Evolutionary conservation across 2,113 vertebrate genomes (phyloP).

Genomic region (Apodemus speciosus): DNA sequence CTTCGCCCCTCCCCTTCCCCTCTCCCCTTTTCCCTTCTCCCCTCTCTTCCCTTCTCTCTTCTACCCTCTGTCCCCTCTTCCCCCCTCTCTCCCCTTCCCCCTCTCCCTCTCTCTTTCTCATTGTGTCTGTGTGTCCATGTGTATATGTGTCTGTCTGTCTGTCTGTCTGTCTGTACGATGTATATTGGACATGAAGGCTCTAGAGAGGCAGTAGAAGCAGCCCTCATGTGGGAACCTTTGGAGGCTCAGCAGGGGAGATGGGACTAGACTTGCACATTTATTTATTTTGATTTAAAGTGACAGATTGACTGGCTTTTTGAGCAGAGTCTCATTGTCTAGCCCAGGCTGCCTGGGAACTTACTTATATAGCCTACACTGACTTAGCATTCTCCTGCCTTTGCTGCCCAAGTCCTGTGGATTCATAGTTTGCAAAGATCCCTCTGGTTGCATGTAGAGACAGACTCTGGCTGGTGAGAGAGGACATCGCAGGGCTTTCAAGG

Average conservation of each 20-base stretch:
- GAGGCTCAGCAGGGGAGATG: background rate
- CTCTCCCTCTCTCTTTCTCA: no score
- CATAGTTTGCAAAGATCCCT: background rate
- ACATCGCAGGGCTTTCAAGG: no score
- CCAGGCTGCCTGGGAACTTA: background rate
- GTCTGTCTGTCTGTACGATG: background rate
- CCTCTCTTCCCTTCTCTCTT: no score
- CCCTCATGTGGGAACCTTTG: background rate
- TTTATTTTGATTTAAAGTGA: background rate
- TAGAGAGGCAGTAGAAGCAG: background rate
- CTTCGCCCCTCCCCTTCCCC: no score
- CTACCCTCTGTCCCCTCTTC: background rate
- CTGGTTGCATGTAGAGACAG: background rate
- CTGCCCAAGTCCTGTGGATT: background rate
- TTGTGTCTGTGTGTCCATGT: background rate
- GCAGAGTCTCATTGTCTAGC: background rate
- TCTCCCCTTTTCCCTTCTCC: background rate
- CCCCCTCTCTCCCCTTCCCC: background rate
- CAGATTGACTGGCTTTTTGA: background rate
- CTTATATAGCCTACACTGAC: background rate
- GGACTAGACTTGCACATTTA: background rate
- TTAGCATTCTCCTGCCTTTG: background rate
- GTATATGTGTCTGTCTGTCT: rapidly evolving
- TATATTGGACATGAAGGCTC: background rate
- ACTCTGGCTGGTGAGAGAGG: background rate